A percentile compares a stretch with the other conserved stretches of the same genome.
Evolutionary conservation across 2,888 invertebrate genomes (phyloP).

Genomic region (Metacarcinus magister): DNA sequence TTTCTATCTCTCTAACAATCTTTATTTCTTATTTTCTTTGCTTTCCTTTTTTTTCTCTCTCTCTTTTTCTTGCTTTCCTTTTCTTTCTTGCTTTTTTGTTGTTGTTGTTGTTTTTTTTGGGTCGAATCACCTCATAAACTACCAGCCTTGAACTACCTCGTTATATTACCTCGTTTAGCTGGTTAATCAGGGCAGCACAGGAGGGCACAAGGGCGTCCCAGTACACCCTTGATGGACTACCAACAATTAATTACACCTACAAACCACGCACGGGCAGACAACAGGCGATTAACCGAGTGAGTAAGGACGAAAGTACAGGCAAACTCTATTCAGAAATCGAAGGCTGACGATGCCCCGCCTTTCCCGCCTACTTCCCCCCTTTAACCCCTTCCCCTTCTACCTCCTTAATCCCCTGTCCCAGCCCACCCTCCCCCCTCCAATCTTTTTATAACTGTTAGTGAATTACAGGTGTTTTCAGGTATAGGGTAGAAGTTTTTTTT

Average conservation of each 20-base stretch:
- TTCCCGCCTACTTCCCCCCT: too few species aligned
- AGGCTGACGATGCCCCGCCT: too few species aligned
- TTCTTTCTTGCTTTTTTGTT: neutral
- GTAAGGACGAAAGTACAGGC: neutral
- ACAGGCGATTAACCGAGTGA: neutral
- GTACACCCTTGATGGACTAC: neutral
- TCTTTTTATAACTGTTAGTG: too few species aligned
- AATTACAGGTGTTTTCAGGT: too few species aligned
- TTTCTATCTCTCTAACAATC: neutral
- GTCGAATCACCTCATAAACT: neutral
- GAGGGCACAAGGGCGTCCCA: neutral
- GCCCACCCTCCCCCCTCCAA: too few species aligned
- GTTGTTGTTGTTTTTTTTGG: neutral
- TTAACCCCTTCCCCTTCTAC: too few species aligned
- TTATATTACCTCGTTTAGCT: neutral
- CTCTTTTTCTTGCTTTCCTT: neutral
- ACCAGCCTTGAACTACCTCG: constrained; percentile 11
- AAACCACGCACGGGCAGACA: neutral
- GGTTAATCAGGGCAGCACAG: neutral
- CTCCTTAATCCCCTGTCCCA: too few species aligned
- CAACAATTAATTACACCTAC: neutral
- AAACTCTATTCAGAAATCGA: too few species aligned
- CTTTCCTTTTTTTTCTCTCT: neutral
- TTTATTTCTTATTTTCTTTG: too few species aligned
- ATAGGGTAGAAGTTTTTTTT: too few species aligned